Conservation (phyloP, 2,888 invertebrate genomes). For the Agonopterix subpropinquella region DNA sequence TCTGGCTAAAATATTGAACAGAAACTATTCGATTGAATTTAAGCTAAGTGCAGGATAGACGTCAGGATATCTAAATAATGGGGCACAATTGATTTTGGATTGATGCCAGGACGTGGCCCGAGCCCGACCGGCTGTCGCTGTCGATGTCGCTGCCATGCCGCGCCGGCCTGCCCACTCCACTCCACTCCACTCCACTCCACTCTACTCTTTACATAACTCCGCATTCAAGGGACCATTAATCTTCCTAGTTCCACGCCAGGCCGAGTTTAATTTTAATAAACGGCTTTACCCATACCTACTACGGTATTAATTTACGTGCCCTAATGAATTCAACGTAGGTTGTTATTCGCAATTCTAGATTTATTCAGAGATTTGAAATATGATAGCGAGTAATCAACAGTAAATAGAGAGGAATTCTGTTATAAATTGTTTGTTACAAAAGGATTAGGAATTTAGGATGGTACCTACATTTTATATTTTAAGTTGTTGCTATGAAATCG, state of each 20-base stretch:
- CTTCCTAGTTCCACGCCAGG: conserved; percentile 71
- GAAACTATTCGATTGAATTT: neutral
- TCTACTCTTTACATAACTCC: conserved; percentile 72
- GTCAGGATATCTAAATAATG: conserved; percentile 45
- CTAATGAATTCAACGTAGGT: conserved; percentile 46
- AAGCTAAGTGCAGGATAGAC: conserved; percentile 5
- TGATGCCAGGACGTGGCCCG: conserved; percentile 63
- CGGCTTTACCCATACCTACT: conserved; percentile 52
- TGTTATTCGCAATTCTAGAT: conserved; percentile 40
- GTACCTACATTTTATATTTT: neutral
- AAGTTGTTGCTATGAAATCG: neutral
- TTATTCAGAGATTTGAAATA: conserved; percentile 32
- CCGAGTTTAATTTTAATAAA: conserved; percentile 73
- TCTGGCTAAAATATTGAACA: too few relatives aligned
- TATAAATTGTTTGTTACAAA: neutral
- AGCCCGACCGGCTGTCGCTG: conserved; percentile 34
- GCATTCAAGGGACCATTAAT: conserved; percentile 73
- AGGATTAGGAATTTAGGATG: neutral
- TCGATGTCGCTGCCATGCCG: conserved; percentile 3
- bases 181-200: conserved; percentile 65
- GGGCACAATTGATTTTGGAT: conserved; percentile 71
- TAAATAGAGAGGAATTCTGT: neutral
- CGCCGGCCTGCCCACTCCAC: conserved; percentile 8
- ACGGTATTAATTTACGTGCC: conserved; percentile 61
- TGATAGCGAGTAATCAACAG: conserved; percentile 20